phyloP scores from a whole-genome alignment of 2,888 invertebrate genomes.

The Cosmorhoe ocellata region DNA sequence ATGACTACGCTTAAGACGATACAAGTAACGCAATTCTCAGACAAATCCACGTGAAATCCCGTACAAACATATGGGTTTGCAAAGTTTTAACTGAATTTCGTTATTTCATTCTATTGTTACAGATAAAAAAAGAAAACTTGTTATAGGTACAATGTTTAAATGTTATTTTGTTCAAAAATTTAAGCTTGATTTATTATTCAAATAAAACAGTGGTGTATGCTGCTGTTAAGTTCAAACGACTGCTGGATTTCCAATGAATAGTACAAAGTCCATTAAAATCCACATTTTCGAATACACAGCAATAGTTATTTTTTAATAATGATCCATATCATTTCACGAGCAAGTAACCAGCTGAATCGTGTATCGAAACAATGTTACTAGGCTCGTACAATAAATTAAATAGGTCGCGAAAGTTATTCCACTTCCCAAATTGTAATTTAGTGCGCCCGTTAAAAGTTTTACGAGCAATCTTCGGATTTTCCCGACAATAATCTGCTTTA shows the following conservation, averaged over 20 bases:
- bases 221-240: neutral
- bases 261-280: neutral
- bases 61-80: conserved; percentile 41
- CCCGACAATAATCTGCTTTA: conserved; percentile 62
- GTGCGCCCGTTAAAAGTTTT: conserved; percentile 67
- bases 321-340: conserved; percentile 32
- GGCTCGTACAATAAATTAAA: conserved; percentile 55
- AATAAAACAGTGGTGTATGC: neutral
- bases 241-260: conserved; percentile 15
- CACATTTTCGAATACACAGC: neutral
- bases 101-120: conserved; percentile 31
- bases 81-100: conserved; percentile 44
- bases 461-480: conserved; percentile 64
- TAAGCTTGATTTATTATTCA: neutral
- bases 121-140: conserved; percentile 24
- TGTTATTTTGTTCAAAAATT: neutral
- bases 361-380: conserved; percentile 43
- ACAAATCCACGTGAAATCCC: conserved; percentile 52
- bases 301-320: conserved; percentile 27
- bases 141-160: neutral
- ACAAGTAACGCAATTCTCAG: conserved; percentile 62
- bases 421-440: conserved; percentile 62
- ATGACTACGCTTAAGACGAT: conserved; percentile 63
- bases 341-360: conserved; percentile 39
- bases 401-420: conserved; percentile 59